Base-by-base conservation (phyloP, 2,888 invertebrate genomes). In the Thysanoteuthis rhombus region DNA sequence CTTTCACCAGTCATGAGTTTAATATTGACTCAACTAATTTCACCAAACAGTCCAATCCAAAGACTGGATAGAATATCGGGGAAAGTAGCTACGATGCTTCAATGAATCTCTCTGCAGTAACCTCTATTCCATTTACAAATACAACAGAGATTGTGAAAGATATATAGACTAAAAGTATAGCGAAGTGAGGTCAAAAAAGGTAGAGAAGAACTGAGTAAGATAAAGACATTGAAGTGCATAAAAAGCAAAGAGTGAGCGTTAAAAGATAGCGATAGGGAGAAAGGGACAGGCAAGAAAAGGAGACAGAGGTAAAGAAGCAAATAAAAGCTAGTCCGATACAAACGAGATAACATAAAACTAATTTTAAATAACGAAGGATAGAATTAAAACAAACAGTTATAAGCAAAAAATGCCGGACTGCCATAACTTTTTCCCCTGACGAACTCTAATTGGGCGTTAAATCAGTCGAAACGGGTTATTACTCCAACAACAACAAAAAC, bases 361-460 rank as follows among this genome's bases (percentile, higher is more conserved):
- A 75, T 75, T 75, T 75, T 75, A 75, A 75, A 75, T 36, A 75
- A 75, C 75, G n/a, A 75, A n/a, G n/a, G 16, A 75, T 19, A 36
- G 4, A 16, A 75, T 75, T 75, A 75, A 75, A 75, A 75, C 75
- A 75, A 75, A 75, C 75, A 36, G n/a, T 10, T 75, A 75, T 75
- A n/a, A 75, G 75, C n/a, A 75, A n/a, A 75, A 75, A 75, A 75
- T 12, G n/a, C 12, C 1, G 75, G 75, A 3, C 2, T 75, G n/a
- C 75, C n/a, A 75, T 75, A 75, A 75, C 75, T 75, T 75, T n/a
- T 75, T 75, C 75, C 75, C n/a, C 75, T 75, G 75, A 75, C 36
- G 75, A 75, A n/a, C 75, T n/a, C 75, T 75, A 75, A 75, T 75
- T 75, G 75, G 75, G 75, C 75, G 75, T 75, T 75, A 75, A 75